Percentiles rank a stretch among this genome's conserved stretches.
Evolutionary conservation across 2,888 invertebrate genomes (phyloP).

Genomic region (Seira ritae): DNA sequence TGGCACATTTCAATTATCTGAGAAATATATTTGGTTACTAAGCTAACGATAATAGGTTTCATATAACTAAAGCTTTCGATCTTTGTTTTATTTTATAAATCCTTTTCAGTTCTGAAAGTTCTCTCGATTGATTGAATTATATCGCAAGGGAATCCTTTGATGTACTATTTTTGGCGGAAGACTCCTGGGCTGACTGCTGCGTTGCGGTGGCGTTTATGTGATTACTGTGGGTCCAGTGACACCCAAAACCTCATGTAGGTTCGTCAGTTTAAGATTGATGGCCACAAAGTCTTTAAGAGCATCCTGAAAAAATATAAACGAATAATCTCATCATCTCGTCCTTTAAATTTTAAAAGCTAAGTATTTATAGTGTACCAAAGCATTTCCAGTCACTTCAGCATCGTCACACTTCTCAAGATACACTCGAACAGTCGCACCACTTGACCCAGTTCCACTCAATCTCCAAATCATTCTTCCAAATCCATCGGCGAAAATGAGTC

Average conservation of each 20-base stretch:
- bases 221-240: slow-evolving; percentile 96
- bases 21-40: no score
- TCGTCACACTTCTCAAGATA: slow-evolving; percentile 95
- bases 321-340: neutral
- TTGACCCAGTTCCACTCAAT: slow-evolving; percentile 98
- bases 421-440: slow-evolving; percentile 94
- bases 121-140: no score
- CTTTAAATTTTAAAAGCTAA: neutral
- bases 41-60: no score
- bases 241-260: slow-evolving; percentile 90
- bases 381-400: slow-evolving; percentile 59
- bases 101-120: no score
- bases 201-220: slow-evolving; percentile 81
- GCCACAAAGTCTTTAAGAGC: slow-evolving; percentile 92
- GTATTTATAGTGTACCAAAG: slow-evolving; percentile 56
- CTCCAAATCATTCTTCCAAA: slow-evolving; percentile 92
- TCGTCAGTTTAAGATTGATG: slow-evolving; percentile 90
- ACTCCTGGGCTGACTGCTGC: no score
- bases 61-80: no score
- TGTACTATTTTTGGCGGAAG: no score
- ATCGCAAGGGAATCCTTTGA: no score
- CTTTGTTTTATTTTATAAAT: no score
- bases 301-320: slow-evolving; percentile 75
- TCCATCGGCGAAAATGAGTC: slow-evolving; percentile 95
- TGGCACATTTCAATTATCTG: no score